Evolutionary conservation across 2,113 vertebrate species (phyloP).

Genomic region (Stigmatopora argus): DNA sequence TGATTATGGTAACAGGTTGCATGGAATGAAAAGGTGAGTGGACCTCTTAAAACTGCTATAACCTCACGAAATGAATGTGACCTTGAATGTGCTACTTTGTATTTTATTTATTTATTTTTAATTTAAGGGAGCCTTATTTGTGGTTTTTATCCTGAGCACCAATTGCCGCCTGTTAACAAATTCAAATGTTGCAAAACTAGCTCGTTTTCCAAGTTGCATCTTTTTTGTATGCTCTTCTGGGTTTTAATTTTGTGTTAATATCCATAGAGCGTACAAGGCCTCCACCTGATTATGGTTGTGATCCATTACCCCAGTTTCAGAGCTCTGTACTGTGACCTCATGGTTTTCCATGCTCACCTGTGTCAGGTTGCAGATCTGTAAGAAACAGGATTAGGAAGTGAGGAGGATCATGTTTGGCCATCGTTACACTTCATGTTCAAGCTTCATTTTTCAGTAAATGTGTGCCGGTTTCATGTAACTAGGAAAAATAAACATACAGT

Average conservation of each 20-base stretch:
- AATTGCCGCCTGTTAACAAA: background rate
- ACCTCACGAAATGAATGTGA: background rate
- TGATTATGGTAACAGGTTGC: background rate
- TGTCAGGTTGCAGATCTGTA: conserved; percentile 44
- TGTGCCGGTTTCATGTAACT: background rate
- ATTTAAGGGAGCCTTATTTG: background rate
- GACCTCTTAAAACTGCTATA: background rate
- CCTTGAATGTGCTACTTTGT: background rate
- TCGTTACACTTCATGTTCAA: conserved; percentile 24
- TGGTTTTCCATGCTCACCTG: conserved; percentile 35
- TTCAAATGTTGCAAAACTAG: background rate
- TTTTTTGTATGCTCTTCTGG: background rate
- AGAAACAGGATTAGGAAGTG: background rate
- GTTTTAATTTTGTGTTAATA: background rate
- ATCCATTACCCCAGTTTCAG: background rate
- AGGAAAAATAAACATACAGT: background rate
- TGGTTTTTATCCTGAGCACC: background rate
- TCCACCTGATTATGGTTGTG: background rate
- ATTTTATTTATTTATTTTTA: background rate
- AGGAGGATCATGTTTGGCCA: conserved; percentile 45
- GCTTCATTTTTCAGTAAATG: conserved; percentile 14
- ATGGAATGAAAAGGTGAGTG: background rate
- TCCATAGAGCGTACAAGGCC: background rate
- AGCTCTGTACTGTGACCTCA: conserved; percentile 16
- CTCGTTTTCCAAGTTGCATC: background rate